phyloP scores from a whole-genome alignment of 2,888 invertebrate species.

The Drosophila neonasuta region DNA sequence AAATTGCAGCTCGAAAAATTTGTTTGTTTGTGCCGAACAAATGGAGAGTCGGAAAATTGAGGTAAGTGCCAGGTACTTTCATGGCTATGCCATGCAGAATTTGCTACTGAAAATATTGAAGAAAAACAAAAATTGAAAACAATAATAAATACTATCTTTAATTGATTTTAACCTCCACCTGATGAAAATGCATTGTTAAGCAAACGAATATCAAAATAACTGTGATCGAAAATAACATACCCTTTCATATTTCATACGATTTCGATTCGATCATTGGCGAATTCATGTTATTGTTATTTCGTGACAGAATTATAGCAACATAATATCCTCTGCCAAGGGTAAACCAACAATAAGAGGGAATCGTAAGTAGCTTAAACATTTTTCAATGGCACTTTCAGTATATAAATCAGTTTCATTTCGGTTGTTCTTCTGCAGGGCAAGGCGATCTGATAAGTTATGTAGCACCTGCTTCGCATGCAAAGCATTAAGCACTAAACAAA shows the following conservation, averaged over 20 bases:
- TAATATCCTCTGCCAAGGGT: background rate
- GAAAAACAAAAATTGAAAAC: background rate
- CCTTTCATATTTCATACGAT: background rate
- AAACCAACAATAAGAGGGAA: constrained; percentile 27
- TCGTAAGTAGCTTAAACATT: constrained; percentile 41
- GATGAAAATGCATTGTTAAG: background rate
- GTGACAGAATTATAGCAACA: constrained; percentile 13
- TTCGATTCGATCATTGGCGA: background rate
- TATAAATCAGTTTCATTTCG: constrained; percentile 68
- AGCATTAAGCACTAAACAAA: constrained; percentile 72
- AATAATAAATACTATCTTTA: constrained; percentile 5
- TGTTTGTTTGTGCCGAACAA: constrained; percentile 10
- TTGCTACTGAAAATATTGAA: constrained; percentile 37
- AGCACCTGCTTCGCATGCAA: constrained; percentile 75
- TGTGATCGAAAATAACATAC: background rate
- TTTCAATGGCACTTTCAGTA: constrained; percentile 46
- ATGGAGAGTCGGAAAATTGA: constrained; percentile 17
- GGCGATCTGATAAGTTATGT: constrained; percentile 68
- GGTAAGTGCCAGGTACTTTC: constrained; percentile 25
- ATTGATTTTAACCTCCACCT: constrained; percentile 1
- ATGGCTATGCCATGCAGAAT: constrained; percentile 18
- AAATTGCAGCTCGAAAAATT: constrained; percentile 42
- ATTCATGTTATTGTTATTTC: constrained; percentile 17
- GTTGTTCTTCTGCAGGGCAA: constrained; percentile 9
- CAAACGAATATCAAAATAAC: background rate